Evolutionary conservation across 1,140 invertebrate genomes (phyloP), one percentile per base, ranked within the genome.

Genomic region (Semibalanus balanoides): DNA sequence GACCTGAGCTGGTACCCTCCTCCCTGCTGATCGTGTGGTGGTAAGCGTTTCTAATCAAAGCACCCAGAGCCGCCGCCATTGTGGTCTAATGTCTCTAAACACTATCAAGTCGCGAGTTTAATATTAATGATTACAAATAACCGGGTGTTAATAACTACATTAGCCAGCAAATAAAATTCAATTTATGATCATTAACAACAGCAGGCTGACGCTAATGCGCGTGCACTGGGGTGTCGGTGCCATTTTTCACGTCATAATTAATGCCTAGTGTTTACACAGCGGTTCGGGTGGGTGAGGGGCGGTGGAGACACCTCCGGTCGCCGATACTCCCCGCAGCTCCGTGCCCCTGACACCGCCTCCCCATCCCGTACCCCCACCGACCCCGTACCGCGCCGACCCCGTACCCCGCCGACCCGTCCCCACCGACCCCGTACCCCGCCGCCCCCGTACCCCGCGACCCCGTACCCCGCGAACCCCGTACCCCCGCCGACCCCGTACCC

Each of bases 101-200:
- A 64, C 22, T 64, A 64, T 64, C 51, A 25, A 64, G 51, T 64
- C 51, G 11, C 14, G 9, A 19, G 14, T 64, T 64, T 64, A 25
- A 64, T 64, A 64, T 64, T 64, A 64, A 64, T 64, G 51, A 64
- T 64, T 64, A 64, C 51, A 64, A 64, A 64, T 64, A 64, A 64
- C 51, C 51, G 51, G 51, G 51, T 64, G 51, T 64, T 64, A 64
- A 64, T 64, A 64, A 64, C 51, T 64, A 14, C 51, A 64, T 64
- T 64, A 64, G 51, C 14, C 51, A 64, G 51, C 51, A 19, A 25
- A 64, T 64, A 64, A 64, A 64, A 64, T 64, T 64, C 51, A 64
- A 64, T 64, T 64, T 64, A 64, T 64, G 51, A 64, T 64, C 51
- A 64, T 64, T 64, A 64, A 64, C 51, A 64, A 64, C 51, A 19